Evolutionary conservation across 2,113 vertebrate species (phyloP).

Genomic region (Lycaon pictus): DNA sequence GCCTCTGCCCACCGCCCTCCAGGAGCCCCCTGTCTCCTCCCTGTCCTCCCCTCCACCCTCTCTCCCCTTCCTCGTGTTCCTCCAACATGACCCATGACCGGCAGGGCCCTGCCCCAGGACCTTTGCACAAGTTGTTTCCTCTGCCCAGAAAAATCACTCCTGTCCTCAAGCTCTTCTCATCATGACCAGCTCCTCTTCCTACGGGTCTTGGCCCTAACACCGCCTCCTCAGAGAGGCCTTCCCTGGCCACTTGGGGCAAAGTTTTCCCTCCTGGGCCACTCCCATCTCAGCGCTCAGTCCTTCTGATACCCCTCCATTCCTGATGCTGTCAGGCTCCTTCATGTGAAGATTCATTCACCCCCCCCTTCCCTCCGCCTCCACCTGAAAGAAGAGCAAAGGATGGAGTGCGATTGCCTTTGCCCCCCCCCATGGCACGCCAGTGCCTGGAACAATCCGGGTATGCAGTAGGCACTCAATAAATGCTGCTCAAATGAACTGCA

Average conservation of each 20-base stretch:
- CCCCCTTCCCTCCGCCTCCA: too few species aligned
- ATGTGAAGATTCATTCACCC: neutral
- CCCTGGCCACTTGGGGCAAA: neutral
- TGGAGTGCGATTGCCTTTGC: fast-evolving
- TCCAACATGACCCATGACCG: neutral
- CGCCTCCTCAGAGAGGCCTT: neutral
- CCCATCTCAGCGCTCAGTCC: neutral
- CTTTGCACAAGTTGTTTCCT: neutral
- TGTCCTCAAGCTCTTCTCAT: neutral
- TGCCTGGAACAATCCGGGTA: neutral
- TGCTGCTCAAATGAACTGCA: neutral
- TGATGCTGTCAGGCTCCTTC: neutral
- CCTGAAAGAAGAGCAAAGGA: neutral
- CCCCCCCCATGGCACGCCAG: fast-evolving
- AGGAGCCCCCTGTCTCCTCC: neutral
- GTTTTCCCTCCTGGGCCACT: neutral
- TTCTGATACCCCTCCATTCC: neutral
- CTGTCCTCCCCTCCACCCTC: too few species aligned
- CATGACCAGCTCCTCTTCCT: neutral
- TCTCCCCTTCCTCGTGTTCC: neutral
- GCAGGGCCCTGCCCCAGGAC: neutral
- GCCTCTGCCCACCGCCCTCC: neutral
- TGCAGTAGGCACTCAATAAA: neutral
- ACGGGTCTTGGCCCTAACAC: neutral
- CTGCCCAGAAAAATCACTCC: neutral